Percentiles rank a stretch among this genome's conserved stretches.
These are phyloP conservation scores for Sipha maydis DNA, from an alignment of 2,888 invertebrate species.

Conservation along the genomic window DNA sequence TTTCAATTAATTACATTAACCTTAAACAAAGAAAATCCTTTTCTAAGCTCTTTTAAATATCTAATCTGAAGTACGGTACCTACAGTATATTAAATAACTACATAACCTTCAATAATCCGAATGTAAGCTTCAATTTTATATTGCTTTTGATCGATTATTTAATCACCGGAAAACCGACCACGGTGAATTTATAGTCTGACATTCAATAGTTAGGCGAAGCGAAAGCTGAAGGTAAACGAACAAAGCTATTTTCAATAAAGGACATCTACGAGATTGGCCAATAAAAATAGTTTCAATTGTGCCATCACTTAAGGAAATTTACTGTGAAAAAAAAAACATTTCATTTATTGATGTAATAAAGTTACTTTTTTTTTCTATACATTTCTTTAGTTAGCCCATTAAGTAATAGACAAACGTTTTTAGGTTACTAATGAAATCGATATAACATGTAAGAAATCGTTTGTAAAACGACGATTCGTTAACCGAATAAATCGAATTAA, in stretches of 20 bases:
- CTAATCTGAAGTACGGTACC: not conserved
- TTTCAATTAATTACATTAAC: not conserved
- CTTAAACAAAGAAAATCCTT: not conserved
- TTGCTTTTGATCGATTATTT: constrained; percentile 22
- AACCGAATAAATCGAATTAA: not conserved
- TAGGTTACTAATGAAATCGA: not conserved
- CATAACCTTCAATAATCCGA: constrained; percentile 1
- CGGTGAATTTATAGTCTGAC: not conserved
- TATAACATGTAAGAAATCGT: not conserved
- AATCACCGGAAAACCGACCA: constrained; percentile 4
- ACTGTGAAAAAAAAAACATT: not conserved
- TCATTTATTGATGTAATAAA: not conserved
- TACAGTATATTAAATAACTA: constrained; percentile 7
- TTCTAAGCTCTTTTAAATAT: not conserved
- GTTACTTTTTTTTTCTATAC: not conserved
- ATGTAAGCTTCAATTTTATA: not conserved
- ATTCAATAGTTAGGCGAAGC: not conserved
- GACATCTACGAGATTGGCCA: not conserved
- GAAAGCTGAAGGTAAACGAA: not conserved
- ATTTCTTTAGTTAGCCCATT: not conserved
- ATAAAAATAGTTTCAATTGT: constrained; percentile 26
- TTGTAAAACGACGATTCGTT: not conserved
- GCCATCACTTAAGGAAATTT: not conserved
- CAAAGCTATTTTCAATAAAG: constrained; percentile 34
- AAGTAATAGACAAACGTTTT: not conserved